Base-by-base conservation (phyloP, 2,113 vertebrate species). In the Numida meleagris region DNA sequence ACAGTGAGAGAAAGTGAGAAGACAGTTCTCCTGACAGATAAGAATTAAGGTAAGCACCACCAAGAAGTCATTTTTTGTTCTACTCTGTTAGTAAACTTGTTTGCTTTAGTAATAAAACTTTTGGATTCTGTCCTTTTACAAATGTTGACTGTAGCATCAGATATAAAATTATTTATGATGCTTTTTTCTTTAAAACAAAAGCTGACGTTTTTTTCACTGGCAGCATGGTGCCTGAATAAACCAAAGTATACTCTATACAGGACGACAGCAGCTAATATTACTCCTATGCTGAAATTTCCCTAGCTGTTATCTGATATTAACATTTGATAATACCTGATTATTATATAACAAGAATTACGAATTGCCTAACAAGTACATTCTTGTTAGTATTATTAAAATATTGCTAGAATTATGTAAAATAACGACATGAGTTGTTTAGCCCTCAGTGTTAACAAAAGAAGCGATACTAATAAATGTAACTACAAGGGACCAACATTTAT, bases 1-100 rank as follows among this genome's bases (percentile, higher is more conserved):
- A 84, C 74, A 80, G 45, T 25, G 63, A 86, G 57, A 43, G 29
- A 86, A 89, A 91, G 75, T 43, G 2, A 88, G 71, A 62, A 70
- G 82, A 78, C 36, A 86, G 61, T 13, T 93, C 65, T 78, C 24
- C 74, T 83, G 95, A 93, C 86, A 95, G 75, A 82, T 82, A 85
- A 80, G 82, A 70, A 96, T 95, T 83, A 79, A 74, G 68, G 53
- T 51, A 43, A 76, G 7, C 24, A 53, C 57, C 57, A 73, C 31
- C 23, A 90, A n/a, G 57, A 48, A 86, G 38, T 33, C 19, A 48
- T 31, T 85, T 74, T 86, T 93, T 75, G 13, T 67, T 81, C 46
- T 77, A 2, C 10, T 48, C 33, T 55, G 55, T 15, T 24, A 68
- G 42, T 66, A 50, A 62, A 40, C 12, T 43, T 67, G 13, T 34